Base-by-base conservation (phyloP, 2,113 vertebrate species). In the Limanda limanda region DNA sequence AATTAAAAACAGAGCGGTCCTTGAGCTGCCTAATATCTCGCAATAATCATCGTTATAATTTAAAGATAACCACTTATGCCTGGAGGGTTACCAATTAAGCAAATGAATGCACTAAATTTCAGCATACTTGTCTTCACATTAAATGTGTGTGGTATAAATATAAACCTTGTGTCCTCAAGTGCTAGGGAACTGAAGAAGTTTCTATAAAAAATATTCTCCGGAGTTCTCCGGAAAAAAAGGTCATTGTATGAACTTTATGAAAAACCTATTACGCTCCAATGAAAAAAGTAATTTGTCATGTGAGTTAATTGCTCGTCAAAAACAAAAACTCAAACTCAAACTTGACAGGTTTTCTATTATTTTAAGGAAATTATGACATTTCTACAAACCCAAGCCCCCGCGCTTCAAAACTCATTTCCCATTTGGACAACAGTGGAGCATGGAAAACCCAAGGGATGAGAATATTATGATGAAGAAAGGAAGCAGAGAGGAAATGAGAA, bases 401-500 rank as follows among this genome's bases (percentile, higher is more conserved):
- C 35, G n/a, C 40, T 78, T 73, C 66, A 81, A 63, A 80, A 81
- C 76, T 89, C 59, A 89, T 91, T 91, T 90, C 80, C 86, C 54
- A 76, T 70, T 73, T 35, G n/a, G 71, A 61, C 64, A 61, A 74
- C 74, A 65, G 58, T 74, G 79, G 79, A 80, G 65, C 60, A 21
- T 15, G 51, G 67, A 81, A 84, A 86, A 76, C 61, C 72, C 73
- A 79, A 27, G 68, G 62, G 79, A 90, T 60, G 74, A 87, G 77
- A 84, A 85, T 67, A 78, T 52, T 15, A 71, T 76, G 81, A 84
- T 82, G 77, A 78, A 81, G 78, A 51, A 62, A 72, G 78, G 82
- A 78, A 71, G 58, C 71, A 42, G 65, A 74, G 77, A 89, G 89
- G 88, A 86, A 88, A 91, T 88, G 85, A 90, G 85, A 86, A 60